Evolutionary conservation across 2,113 vertebrate species (phyloP).

Genomic region (Ranitomeya variabilis): DNA sequence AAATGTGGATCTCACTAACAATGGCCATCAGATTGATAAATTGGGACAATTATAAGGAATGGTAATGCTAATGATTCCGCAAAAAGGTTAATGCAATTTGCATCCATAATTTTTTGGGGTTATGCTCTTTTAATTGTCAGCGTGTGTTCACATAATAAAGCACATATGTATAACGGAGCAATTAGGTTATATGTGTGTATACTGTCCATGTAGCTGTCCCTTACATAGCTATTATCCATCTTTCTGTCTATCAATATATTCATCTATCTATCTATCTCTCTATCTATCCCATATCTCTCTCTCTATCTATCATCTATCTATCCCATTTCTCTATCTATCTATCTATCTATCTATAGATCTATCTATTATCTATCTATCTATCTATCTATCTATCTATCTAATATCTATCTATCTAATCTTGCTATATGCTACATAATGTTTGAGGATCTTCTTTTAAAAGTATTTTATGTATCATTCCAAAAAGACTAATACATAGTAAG

Average conservation of each 20-base stretch:
- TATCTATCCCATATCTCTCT: no score
- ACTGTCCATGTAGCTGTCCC: background rate
- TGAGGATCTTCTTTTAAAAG: no score
- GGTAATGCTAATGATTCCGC: constrained; percentile 1
- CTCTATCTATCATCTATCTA: no score
- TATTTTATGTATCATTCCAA: no score
- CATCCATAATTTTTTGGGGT: constrained; percentile 20
- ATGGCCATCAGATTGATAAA: constrained; percentile 35
- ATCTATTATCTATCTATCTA: no score
- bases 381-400: no score
- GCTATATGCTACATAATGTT: background rate
- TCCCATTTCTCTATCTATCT: no score
- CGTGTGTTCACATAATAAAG: background rate
- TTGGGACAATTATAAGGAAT: constrained; percentile 32
- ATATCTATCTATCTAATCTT: background rate
- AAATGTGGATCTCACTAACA: background rate
- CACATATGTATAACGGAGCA: background rate
- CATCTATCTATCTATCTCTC: no score
- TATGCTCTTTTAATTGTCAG: constrained; percentile 5
- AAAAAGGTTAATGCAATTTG: constrained; percentile 30
- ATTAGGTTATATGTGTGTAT: background rate
- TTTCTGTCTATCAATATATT: no score
- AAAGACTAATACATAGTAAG: no score
- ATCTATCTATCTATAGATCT: no score
- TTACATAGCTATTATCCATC: no score